Percentiles rank a stretch among this genome's conserved stretches.
phyloP scores from a whole-genome alignment of 1,140 invertebrate species.

The Caenorhabditis briggsae region DNA sequence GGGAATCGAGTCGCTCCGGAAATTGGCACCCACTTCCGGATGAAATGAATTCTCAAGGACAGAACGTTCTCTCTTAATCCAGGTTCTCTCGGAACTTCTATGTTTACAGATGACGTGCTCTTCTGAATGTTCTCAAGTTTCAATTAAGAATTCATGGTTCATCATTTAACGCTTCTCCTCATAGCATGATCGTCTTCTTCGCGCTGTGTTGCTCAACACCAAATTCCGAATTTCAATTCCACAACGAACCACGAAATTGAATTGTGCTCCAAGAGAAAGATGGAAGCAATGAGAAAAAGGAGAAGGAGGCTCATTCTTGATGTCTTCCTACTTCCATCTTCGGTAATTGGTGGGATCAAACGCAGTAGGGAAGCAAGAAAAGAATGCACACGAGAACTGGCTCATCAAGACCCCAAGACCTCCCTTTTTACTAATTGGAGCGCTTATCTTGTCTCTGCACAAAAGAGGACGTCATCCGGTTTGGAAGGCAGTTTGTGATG shows the following conservation, averaged over 20 bases:
- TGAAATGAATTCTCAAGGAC: conserved; percentile 56
- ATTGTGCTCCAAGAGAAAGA: conserved; percentile 12
- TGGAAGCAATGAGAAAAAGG: neutral
- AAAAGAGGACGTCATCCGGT: conserved; percentile 49
- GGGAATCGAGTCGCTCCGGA: neutral
- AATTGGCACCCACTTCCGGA: conserved; percentile 35
- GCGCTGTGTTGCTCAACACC: conserved; percentile 15
- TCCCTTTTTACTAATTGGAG: neutral
- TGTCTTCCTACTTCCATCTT: conserved; percentile 10
- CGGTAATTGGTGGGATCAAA: conserved; percentile 46
- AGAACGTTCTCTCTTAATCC: conserved; percentile 15
- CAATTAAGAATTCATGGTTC: conserved; percentile 51
- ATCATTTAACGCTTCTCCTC: conserved; percentile 31
- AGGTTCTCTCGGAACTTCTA: conserved; percentile 1
- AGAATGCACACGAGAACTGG: neutral
- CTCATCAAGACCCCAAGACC: conserved; percentile 37
- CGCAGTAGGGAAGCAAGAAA: neutral
- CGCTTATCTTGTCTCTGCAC: conserved; percentile 33
- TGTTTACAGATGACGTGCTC: conserved; percentile 4
- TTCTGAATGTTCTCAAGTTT: conserved; percentile 19
- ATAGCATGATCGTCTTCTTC: conserved; percentile 1
- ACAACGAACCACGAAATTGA: conserved; percentile 17
- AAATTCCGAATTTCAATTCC: conserved; percentile 43
- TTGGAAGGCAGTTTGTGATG: conserved; percentile 22
- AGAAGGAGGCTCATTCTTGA: conserved; percentile 33